Conservation (phyloP, 1,140 invertebrate genomes). For the Leptopilina boulardi region DNA sequence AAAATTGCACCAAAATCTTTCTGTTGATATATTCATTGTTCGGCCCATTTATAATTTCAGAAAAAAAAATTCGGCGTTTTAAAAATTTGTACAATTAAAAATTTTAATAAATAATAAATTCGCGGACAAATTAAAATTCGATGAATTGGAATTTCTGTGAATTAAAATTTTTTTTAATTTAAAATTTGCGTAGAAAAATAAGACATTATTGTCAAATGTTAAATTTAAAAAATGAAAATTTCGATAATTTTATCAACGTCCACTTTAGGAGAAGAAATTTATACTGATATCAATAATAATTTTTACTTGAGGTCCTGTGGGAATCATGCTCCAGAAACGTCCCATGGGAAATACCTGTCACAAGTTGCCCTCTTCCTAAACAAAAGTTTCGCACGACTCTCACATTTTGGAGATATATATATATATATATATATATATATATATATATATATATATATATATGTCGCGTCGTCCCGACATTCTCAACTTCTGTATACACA, state of each 20-base stretch:
- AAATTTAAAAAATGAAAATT: neutral
- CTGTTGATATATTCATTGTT: too few species aligned
- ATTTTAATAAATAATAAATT: too few species aligned
- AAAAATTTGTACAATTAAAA: too few species aligned
- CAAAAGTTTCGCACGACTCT: constrained; percentile 65
- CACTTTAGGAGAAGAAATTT: constrained; percentile 36
- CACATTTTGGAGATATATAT: constrained; percentile 37
- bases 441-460: neutral
- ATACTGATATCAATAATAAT: constrained; percentile 39
- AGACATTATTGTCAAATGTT: neutral
- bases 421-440: neutral
- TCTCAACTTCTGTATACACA: neutral
- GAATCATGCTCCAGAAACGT: constrained; percentile 60
- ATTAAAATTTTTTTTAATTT: too few species aligned
- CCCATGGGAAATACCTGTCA: constrained; percentile 69
- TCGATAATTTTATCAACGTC: constrained; percentile 46
- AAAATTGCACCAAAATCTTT: too few species aligned
- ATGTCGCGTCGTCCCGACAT: neutral
- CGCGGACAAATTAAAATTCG: too few species aligned
- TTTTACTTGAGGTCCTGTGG: constrained; percentile 56
- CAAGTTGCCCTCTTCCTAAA: constrained; percentile 52
- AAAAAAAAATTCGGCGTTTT: too few species aligned
- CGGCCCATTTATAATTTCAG: too few species aligned
- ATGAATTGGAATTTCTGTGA: too few species aligned
- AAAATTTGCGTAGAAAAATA: neutral